Evolutionary conservation across 1,140 invertebrate genomes (phyloP).

Genomic region (Hetaerina americana): DNA sequence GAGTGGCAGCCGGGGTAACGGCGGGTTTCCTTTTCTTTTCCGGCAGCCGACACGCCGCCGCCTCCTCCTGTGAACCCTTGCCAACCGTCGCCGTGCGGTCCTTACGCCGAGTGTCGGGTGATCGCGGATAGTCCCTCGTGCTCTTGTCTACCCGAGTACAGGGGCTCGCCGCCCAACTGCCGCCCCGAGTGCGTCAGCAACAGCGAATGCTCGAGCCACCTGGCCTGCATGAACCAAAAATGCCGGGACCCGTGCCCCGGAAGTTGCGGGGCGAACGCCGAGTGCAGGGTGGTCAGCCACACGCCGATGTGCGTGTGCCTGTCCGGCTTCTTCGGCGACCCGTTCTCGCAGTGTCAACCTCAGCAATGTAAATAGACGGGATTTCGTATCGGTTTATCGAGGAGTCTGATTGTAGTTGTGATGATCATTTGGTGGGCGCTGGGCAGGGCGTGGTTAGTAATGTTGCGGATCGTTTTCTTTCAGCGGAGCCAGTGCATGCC

Average conservation of each 20-base stretch:
- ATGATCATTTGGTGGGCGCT: not conserved
- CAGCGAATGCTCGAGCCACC: conserved; percentile 31
- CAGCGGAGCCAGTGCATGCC: conserved; percentile 5
- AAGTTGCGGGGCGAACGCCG: conserved; percentile 45
- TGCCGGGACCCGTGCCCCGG: conserved; percentile 33
- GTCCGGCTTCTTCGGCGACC: conserved; percentile 52
- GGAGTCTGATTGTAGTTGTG: not conserved
- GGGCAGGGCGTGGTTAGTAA: not conserved
- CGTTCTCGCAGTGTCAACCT: conserved; percentile 33
- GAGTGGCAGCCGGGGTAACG: not conserved
- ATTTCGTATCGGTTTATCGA: not conserved
- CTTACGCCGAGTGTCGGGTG: conserved; percentile 33
- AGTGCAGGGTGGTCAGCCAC: conserved; percentile 48
- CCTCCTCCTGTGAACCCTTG: conserved; percentile 23
- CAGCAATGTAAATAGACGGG: conserved; percentile 18
- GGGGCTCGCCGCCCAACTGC: conserved; percentile 39
- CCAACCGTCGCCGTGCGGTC: conserved; percentile 34
- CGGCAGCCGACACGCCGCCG: conserved; percentile 1
- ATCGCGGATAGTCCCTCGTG: conserved; percentile 30
- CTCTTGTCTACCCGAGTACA: conserved; percentile 33
- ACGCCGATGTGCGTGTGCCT: conserved; percentile 50
- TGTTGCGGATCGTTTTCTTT: not conserved
- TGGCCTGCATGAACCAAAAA: conserved; percentile 32
- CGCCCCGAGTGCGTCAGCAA: conserved; percentile 33
- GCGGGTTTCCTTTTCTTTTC: not conserved